A percentile compares a stretch with the other conserved stretches of the same genome.
Conservation (phyloP, 2,888 invertebrate genomes). For the Acanthococcus lagerstroemiae region DNA sequence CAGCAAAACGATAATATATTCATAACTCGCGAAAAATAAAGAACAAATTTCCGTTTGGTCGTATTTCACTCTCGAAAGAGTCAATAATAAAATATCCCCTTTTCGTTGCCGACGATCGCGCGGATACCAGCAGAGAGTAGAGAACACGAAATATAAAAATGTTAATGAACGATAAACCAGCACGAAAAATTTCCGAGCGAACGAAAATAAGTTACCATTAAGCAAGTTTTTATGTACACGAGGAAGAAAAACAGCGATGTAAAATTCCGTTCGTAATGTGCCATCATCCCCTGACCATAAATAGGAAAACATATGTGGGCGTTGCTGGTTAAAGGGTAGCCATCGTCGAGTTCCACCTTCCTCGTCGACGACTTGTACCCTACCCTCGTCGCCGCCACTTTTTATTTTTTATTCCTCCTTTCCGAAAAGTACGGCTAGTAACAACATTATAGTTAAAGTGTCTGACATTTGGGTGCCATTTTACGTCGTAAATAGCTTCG, state of each 20-base stretch:
- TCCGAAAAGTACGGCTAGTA: constrained; percentile 16
- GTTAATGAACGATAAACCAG: too few relatives aligned
- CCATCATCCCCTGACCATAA: constrained; percentile 27
- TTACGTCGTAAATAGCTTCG: constrained; percentile 30
- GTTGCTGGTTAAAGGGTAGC: constrained; percentile 27
- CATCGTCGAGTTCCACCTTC: constrained; percentile 25
- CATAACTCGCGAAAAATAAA: too few relatives aligned
- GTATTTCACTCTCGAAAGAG: too few relatives aligned
- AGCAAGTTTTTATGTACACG: too few relatives aligned
- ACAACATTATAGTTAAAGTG: constrained; percentile 31
- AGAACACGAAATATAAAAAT: too few relatives aligned
- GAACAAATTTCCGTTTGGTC: too few relatives aligned
- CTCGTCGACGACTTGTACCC: constrained; percentile 16
- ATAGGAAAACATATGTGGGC: constrained; percentile 29
- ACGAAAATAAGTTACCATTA: too few relatives aligned
- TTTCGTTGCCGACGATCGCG: too few relatives aligned
- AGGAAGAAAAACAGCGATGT: background rate
- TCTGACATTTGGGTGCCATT: constrained; percentile 32
- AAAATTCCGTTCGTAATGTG: constrained; percentile 9
- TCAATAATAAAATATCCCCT: too few relatives aligned
- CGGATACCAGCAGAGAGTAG: too few relatives aligned
- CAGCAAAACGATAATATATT: too few relatives aligned
- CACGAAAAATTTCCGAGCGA: too few relatives aligned
- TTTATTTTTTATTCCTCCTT: background rate
- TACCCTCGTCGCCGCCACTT: background rate